phyloP scores from a whole-genome alignment of 2,113 vertebrate species.

The Tupaia tana region DNA sequence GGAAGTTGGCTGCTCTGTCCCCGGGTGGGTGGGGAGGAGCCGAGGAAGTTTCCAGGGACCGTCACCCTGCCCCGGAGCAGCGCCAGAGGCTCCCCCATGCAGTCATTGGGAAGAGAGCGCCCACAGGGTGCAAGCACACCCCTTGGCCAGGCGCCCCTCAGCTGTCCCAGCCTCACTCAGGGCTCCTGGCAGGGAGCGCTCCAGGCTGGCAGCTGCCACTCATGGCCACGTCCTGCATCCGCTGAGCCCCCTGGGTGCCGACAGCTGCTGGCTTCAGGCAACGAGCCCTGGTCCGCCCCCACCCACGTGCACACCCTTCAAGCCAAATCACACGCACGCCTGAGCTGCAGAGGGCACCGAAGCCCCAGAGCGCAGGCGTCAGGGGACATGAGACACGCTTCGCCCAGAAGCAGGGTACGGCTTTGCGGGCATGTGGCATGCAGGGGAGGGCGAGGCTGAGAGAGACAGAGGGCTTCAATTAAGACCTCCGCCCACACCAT shows the following conservation, averaged over 20 bases:
- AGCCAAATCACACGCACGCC: background rate
- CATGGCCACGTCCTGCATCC: background rate
- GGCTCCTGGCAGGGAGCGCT: constrained; percentile 34
- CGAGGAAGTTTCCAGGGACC: background rate
- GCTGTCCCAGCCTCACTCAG: constrained; percentile 40
- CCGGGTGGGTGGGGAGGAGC: background rate
- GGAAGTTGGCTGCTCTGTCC: background rate
- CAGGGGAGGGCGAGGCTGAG: too few relatives aligned
- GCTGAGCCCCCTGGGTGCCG: constrained; percentile 42
- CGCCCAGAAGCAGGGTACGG: constrained; percentile 65
- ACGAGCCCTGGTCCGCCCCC: background rate
- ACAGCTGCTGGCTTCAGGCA: constrained; percentile 46
- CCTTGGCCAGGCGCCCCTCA: constrained; percentile 62
- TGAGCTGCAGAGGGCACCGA: background rate
- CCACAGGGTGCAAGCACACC: constrained; percentile 45
- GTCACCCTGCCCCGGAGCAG: background rate
- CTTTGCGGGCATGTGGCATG: too few relatives aligned
- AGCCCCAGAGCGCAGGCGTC: constrained; percentile 17
- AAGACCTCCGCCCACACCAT: too few relatives aligned
- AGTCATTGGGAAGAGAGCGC: constrained; percentile 34
- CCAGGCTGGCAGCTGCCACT: constrained; percentile 65
- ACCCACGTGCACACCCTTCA: background rate
- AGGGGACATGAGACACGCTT: constrained; percentile 67
- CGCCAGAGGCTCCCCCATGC: background rate
- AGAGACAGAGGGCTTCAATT: too few relatives aligned